Conservation (phyloP, 2,797 vertebrate genomes). For the Coregonus suidteri region DNA sequence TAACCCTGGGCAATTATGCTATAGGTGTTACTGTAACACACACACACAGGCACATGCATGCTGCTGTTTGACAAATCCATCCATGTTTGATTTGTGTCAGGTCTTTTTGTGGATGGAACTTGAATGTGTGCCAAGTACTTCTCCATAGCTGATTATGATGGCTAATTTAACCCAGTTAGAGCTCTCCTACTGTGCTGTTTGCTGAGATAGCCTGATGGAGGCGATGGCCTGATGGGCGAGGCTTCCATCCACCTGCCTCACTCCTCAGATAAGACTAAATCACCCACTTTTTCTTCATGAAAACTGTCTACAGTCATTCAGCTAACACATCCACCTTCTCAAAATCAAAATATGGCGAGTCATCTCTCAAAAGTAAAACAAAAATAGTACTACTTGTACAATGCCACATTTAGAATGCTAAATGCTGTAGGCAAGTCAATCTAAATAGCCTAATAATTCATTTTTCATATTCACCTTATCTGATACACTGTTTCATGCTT, state of each 20-base stretch:
- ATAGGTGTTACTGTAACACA: background rate
- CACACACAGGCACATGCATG: background rate
- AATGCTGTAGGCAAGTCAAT: background rate
- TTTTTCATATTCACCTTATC: background rate
- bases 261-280: constrained; percentile 15
- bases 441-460: too few species aligned
- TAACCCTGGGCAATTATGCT: background rate
- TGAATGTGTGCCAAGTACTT: constrained; percentile 54
- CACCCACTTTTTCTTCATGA: background rate
- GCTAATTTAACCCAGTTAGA: constrained; percentile 44
- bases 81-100: constrained; percentile 3
- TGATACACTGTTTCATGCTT: background rate
- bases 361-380: background rate
- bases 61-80: background rate
- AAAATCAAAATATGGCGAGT: background rate
- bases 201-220: constrained; percentile 41
- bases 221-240: constrained; percentile 31
- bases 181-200: constrained; percentile 39
- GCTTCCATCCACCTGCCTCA: constrained; percentile 40
- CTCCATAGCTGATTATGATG: constrained; percentile 47
- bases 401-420: background rate
- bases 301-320: background rate
- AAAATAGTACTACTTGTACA: background rate
- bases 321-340: background rate
- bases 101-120: constrained; percentile 32